A percentile compares a stretch with the other conserved stretches of the same genome.
phyloP scores from a whole-genome alignment of 2,888 invertebrate genomes.

The Clepsis dumicolana region DNA sequence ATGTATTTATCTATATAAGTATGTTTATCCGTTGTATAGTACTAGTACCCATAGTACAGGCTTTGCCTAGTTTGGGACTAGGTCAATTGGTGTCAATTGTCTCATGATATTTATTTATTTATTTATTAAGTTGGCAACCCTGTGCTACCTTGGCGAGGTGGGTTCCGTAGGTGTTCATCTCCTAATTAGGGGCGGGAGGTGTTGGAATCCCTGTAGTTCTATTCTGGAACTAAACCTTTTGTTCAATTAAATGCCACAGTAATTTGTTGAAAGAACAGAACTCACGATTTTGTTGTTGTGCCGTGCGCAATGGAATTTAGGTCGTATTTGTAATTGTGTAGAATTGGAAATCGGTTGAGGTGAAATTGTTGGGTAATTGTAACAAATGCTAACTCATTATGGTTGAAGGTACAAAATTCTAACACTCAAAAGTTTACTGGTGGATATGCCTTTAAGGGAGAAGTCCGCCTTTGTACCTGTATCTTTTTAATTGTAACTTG shows the following conservation, averaged over 20 bases:
- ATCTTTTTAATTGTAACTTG: no score
- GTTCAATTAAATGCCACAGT: constrained; percentile 59
- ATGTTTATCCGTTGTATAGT: no score
- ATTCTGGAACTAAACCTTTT: constrained; percentile 75
- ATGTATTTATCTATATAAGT: no score
- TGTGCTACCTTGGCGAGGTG: constrained; percentile 58
- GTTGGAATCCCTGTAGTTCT: constrained; percentile 78
- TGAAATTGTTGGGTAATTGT: neutral
- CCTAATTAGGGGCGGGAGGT: constrained; percentile 82
- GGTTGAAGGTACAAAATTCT: neutral
- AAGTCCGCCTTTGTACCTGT: no score
- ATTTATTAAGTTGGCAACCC: no score
- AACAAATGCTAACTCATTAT: neutral
- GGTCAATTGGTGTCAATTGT: no score
- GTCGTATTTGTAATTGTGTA: neutral
- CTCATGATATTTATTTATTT: no score
- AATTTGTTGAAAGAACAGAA: constrained; percentile 46
- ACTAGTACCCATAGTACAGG: no score
- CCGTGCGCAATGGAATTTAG: neutral
- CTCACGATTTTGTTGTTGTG: constrained; percentile 37
- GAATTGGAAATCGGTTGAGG: neutral
- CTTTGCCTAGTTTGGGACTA: no score
- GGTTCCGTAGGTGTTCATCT: constrained; percentile 68
- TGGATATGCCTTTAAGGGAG: no score
- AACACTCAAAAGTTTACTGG: no score